Percentiles rank a stretch among this genome's conserved stretches.
phyloP scores from a whole-genome alignment of 2,113 vertebrate species.

The Micronisus gabar region DNA sequence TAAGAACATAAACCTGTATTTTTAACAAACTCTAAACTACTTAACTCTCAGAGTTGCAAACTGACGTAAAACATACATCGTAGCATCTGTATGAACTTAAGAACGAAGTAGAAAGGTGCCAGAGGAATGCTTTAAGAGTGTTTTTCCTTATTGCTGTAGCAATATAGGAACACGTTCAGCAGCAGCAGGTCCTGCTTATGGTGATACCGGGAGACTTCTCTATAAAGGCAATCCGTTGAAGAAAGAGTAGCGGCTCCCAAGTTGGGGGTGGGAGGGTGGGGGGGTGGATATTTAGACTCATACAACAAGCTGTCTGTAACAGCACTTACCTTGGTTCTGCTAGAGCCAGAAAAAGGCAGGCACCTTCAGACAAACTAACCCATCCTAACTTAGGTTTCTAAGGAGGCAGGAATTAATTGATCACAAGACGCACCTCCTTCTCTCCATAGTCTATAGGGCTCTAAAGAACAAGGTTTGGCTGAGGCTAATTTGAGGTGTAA shows the following conservation, averaged over 20 bases:
- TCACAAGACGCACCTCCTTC: not conserved
- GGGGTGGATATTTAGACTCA: not conserved
- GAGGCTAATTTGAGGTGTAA: not conserved
- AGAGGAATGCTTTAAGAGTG: not conserved
- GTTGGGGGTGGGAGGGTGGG: rapidly evolving
- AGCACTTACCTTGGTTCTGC: not conserved
- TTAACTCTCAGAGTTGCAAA: not conserved
- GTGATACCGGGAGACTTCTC: not conserved
- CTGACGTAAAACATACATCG: rapidly evolving
- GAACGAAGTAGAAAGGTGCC: not conserved
- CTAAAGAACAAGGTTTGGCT: not conserved
- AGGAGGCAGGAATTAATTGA: not conserved
- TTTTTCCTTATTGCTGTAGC: not conserved
- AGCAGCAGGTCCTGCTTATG: rapidly evolving
- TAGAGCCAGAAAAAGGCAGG: not conserved
- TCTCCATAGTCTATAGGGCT: not conserved
- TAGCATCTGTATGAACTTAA: not conserved
- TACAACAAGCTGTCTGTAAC: not conserved
- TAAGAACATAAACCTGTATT: not conserved
- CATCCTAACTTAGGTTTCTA: not conserved
- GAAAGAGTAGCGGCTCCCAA: rapidly evolving
- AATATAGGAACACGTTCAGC: rapidly evolving
- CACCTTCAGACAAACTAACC: not conserved
- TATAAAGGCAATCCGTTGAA: rapidly evolving
- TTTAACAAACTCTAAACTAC: not conserved